Evolutionary conservation across 2,797 vertebrate genomes (phyloP).

Genomic region (Sebastiscus tertius): DNA sequence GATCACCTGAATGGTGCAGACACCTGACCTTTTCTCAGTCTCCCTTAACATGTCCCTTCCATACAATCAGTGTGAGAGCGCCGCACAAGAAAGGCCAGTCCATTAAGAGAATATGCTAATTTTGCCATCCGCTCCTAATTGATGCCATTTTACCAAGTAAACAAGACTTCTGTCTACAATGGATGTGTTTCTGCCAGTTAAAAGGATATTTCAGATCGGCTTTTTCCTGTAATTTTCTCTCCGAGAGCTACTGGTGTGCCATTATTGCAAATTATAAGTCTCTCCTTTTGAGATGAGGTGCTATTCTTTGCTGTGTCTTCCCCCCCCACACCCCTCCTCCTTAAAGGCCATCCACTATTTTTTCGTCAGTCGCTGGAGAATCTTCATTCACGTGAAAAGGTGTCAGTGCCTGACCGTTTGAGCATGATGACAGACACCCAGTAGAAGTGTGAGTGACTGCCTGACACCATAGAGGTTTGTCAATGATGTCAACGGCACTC

Average conservation of each 20-base stretch:
- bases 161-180: slow-evolving; percentile 86
- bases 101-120: slow-evolving; percentile 91
- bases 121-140: slow-evolving; percentile 88
- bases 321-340: slow-evolving; percentile 70
- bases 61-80: slow-evolving; percentile 81
- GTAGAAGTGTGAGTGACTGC: slow-evolving; percentile 82
- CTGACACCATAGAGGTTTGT: slow-evolving; percentile 73
- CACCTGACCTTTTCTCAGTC: slow-evolving; percentile 88
- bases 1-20: slow-evolving; percentile 87
- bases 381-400: slow-evolving; percentile 85
- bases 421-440: slow-evolving; percentile 86
- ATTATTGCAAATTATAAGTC: slow-evolving; percentile 95
- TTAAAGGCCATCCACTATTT: slow-evolving; percentile 80
- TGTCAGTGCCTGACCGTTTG: slow-evolving; percentile 85
- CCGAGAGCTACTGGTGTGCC: slow-evolving; percentile 86
- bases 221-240: slow-evolving; percentile 88
- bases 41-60: slow-evolving; percentile 88
- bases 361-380: slow-evolving; percentile 83
- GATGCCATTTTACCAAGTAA: slow-evolving; percentile 91
- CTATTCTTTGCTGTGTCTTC: slow-evolving; percentile 84
- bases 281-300: slow-evolving; percentile 84
- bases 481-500: slow-evolving; percentile 78
- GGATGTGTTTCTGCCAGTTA: slow-evolving; percentile 85
- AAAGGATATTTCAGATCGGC: slow-evolving; percentile 85
- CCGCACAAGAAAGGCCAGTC: slow-evolving; percentile 87